Evolutionary conservation across 1,140 invertebrate genomes (phyloP), one percentile per base, ranked within the genome.

Genomic region (Mercenaria mercenaria): DNA sequence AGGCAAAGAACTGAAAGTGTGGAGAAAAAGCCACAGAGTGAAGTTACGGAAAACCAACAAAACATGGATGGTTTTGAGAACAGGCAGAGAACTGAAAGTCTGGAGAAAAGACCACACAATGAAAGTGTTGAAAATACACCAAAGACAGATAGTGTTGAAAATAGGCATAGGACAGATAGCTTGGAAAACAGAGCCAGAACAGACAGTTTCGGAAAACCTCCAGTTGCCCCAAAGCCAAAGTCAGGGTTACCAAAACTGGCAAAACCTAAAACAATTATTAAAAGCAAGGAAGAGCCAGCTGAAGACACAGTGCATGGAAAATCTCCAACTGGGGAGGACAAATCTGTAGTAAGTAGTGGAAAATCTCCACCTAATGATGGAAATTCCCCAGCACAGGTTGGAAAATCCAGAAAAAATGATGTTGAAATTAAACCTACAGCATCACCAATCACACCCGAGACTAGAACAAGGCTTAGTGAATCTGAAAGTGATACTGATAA

Each of bases 151-250:
- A 72, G 67, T 72, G 15, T 37, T 3, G 67, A 72, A n/a, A 72
- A 72, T n/a, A 72, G 67, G 23, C 37, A 1, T 6, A 37, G 67
- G 10, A 39, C 34, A 20, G 67, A 72, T 20, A 72, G 67, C 39
- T 3, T 72, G 23, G 59, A 29, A 64, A 64, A 64, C 29, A 64
- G 59, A 29, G 0, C 72, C 23, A 79, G 85, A 64, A 47, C 85
- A 23, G 85, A 87, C n/a, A 87, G 85, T 74, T 85, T 87, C 52
- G 85, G 72, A 43, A 56, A 56, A 18, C 85, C 83, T 26, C 85
- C 72, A 11, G 72, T 79, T 79, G 74, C 74, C 23, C 85, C 72
- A 61, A 87, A 87, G 26, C 85, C 85, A 32, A 87, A 87, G 50
- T 79, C 72, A 39, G 72, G 72, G 37, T 39, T 86, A 29, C 83